Evolutionary conservation across 1,140 invertebrate species (phyloP).

Genomic region (Polypedilum pembai): DNA sequence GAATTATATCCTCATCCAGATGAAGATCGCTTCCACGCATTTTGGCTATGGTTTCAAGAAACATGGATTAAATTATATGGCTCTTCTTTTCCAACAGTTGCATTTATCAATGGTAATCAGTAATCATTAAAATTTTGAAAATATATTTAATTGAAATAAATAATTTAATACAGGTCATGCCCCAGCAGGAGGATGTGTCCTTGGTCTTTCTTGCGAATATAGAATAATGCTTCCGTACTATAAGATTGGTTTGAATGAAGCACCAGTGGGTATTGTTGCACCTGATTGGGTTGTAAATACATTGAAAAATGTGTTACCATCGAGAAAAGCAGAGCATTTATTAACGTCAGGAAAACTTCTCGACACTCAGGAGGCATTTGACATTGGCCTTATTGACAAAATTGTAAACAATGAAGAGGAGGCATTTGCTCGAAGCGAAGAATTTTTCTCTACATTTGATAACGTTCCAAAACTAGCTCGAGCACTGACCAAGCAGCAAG

Average conservation of each 20-base stretch:
- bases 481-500: neutral
- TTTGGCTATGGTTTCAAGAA: neutral
- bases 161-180: neutral
- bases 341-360: neutral
- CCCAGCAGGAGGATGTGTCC: neutral
- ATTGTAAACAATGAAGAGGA: constrained; percentile 36
- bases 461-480: neutral
- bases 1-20: neutral
- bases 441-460: neutral
- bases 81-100: neutral
- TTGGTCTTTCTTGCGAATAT: neutral
- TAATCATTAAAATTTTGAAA: neutral
- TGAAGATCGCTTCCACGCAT: neutral
- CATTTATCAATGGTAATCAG: neutral
- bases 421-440: neutral
- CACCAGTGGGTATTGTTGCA: constrained; percentile 1
- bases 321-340: neutral
- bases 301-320: neutral
- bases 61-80: neutral
- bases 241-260: constrained; percentile 15
- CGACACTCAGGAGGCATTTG: neutral
- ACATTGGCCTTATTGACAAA: neutral
- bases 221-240: neutral
- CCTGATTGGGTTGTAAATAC: neutral
- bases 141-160: neutral